These are phyloP conservation scores for Panurus biarmicus DNA, from an alignment of 2,113 vertebrate species.

Conservation along the genomic window DNA sequence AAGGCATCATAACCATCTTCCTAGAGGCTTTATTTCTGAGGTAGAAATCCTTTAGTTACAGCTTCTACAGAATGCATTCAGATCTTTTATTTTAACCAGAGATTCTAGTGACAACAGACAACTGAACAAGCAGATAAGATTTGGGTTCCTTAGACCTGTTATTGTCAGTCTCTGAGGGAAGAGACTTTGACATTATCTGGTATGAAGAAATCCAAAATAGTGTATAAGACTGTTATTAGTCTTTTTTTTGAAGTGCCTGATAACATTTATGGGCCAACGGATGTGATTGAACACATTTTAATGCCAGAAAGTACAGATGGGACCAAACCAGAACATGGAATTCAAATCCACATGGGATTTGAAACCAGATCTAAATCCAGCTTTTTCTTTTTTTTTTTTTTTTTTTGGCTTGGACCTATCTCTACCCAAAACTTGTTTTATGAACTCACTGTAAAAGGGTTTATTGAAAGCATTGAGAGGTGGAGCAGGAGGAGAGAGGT, in stretches of 20 bases:
- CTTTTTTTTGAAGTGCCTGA: slow-evolving; percentile 78
- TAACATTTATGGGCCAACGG: slow-evolving; percentile 68
- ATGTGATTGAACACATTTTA: slow-evolving; percentile 55
- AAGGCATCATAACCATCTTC: slow-evolving; percentile 30
- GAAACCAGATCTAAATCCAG: slow-evolving; percentile 34
- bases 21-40: slow-evolving; percentile 62
- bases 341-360: slow-evolving; percentile 11
- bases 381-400: slow-evolving; percentile 16
- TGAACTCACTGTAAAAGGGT: slow-evolving; percentile 49
- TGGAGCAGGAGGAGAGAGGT: slow-evolving; percentile 35
- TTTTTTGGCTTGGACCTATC: slow-evolving; percentile 50
- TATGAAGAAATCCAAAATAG: slow-evolving; percentile 29
- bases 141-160: slow-evolving; percentile 32
- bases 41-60: slow-evolving; percentile 50
- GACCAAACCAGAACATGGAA: slow-evolving; percentile 36
- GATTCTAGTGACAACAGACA: slow-evolving; percentile 54
- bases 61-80: slow-evolving; percentile 51
- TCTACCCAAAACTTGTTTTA: slow-evolving; percentile 55
- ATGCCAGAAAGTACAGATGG: slow-evolving; percentile 59
- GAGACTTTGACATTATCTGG: slow-evolving; percentile 27
- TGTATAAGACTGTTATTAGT: slow-evolving; percentile 64
- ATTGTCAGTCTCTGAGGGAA: slow-evolving; percentile 14
- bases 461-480: slow-evolving; percentile 40
- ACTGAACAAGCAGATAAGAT: slow-evolving; percentile 29
- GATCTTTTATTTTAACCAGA: slow-evolving; percentile 48